Percentiles rank a stretch among this genome's conserved stretches.
These are phyloP conservation scores for Ptychoptera albimana DNA, from an alignment of 2,888 invertebrate species.

Conservation along the genomic window DNA sequence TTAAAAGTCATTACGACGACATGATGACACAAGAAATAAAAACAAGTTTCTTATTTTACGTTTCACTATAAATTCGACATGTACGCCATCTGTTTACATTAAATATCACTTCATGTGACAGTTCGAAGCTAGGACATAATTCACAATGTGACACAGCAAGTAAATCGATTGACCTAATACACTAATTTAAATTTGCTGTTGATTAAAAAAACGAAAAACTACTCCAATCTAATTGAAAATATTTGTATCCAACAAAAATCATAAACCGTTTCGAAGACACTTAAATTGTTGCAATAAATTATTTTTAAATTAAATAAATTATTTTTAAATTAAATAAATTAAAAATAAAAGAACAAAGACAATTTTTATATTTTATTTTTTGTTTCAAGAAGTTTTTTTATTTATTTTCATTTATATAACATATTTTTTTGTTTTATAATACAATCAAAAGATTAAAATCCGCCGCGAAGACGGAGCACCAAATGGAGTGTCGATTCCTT, in stretches of 20 bases:
- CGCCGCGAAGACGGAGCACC: slow-evolving; percentile 86
- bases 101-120: not conserved
- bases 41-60: not conserved
- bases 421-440: not conserved
- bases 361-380: not conserved
- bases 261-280: too few species aligned
- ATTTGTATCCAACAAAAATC: too few species aligned
- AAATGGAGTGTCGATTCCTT: slow-evolving; percentile 90
- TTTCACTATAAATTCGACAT: not conserved
- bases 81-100: not conserved
- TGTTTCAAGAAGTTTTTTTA: not conserved
- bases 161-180: too few species aligned
- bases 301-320: too few species aligned
- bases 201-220: too few species aligned
- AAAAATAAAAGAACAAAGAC: too few species aligned
- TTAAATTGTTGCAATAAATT: too few species aligned
- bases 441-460: slow-evolving; percentile 36
- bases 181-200: too few species aligned
- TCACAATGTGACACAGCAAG: too few species aligned
- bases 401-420: not conserved
- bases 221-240: too few species aligned
- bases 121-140: too few species aligned
- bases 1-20: not conserved
- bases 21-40: not conserved
- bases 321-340: too few species aligned